Percentiles rank a stretch among this genome's conserved stretches.
Evolutionary conservation across 2,113 vertebrate species (phyloP).

Genomic region (Boulengeromyrus knoepffleri): DNA sequence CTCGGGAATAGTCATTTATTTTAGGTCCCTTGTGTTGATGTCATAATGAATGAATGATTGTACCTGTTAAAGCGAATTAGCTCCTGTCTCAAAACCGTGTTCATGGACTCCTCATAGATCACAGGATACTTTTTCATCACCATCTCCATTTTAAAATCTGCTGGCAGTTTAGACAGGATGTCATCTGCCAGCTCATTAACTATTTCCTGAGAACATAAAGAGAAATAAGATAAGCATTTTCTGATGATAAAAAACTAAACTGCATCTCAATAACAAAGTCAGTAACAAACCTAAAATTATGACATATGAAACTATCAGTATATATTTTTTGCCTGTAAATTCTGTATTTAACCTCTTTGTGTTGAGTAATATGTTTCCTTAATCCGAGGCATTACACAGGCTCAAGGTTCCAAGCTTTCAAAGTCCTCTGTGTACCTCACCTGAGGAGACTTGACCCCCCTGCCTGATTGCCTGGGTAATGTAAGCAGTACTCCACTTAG

Average conservation of each 20-base stretch:
- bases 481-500: slow-evolving; percentile 79
- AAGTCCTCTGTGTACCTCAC: slow-evolving; percentile 47
- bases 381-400: background rate
- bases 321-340: background rate
- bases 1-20: background rate
- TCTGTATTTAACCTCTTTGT: background rate
- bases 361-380: background rate
- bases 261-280: background rate
- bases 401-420: background rate
- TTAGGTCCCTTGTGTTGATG: background rate
- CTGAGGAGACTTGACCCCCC: slow-evolving; percentile 78
- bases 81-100: slow-evolving; percentile 85
- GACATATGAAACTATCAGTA: background rate
- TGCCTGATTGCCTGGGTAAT: slow-evolving; percentile 74
- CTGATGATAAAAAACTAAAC: background rate
- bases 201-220: slow-evolving; percentile 61
- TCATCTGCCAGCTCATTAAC: slow-evolving; percentile 79
- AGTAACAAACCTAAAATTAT: background rate
- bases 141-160: slow-evolving; percentile 65
- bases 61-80: slow-evolving; percentile 88
- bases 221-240: background rate
- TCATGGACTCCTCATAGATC: slow-evolving; percentile 88
- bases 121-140: slow-evolving; percentile 75
- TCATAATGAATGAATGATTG: background rate
- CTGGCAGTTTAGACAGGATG: slow-evolving; percentile 76